A percentile compares a stretch with the other conserved stretches of the same genome.
These are phyloP conservation scores for Cyclophora punctaria DNA, from an alignment of 2,888 invertebrate genomes.

Conservation along the genomic window DNA sequence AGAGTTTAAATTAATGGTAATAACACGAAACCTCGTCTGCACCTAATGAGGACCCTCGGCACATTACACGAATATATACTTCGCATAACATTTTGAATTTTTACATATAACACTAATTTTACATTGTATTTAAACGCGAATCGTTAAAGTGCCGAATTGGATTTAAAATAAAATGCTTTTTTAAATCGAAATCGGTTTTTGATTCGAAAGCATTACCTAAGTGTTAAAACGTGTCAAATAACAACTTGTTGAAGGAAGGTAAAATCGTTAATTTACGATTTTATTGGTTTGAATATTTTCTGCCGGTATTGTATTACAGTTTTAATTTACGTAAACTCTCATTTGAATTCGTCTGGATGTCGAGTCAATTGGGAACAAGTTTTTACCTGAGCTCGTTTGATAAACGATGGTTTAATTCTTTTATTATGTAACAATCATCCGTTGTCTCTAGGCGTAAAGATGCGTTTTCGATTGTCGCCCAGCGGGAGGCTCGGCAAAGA, in stretches of 20 bases:
- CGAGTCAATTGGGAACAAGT: no score
- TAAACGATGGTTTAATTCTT: no score
- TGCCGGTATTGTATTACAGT: no score
- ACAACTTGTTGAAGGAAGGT: slow-evolving; percentile 28
- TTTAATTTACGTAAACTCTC: not conserved
- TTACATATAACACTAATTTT: slow-evolving; percentile 4
- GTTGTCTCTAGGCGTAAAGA: no score
- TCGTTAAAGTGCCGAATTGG: slow-evolving; percentile 35
- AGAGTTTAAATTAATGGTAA: slow-evolving; percentile 15
- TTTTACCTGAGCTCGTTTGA: no score
- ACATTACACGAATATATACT: not conserved
- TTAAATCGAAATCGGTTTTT: slow-evolving; percentile 39
- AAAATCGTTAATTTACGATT: slow-evolving; percentile 26
- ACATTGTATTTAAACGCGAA: slow-evolving; percentile 15
- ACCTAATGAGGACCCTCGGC: not conserved
- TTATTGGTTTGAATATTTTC: slow-evolving; percentile 12
- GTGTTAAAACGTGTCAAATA: slow-evolving; percentile 46
- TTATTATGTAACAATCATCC: no score
- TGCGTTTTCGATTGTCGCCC: slow-evolving; percentile 62
- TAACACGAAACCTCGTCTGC: slow-evolving; percentile 15
- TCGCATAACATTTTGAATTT: not conserved
- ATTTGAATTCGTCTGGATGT: no score
- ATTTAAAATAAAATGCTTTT: slow-evolving; percentile 33
- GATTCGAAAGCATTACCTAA: slow-evolving; percentile 33
- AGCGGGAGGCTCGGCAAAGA: slow-evolving; percentile 65